Conservation (phyloP, 2,113 vertebrate genomes). For the Triplophysa rosa region DNA sequence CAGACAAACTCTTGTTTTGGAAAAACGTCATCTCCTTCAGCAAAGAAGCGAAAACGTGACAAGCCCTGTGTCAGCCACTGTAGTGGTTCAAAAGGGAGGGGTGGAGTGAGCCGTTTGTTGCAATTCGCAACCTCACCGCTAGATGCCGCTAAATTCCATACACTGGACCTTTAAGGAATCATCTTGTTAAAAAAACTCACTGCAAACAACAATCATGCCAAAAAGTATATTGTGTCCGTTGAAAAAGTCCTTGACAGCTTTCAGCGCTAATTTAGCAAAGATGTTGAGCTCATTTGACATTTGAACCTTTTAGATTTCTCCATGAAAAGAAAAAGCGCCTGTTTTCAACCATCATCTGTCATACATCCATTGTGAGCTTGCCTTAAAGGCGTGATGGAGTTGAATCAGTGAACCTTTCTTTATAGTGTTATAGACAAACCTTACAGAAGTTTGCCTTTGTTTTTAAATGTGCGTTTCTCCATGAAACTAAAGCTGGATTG, state of each 20-base stretch:
- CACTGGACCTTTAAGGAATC: no score
- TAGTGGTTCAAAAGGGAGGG: no score
- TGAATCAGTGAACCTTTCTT: conserved; percentile 3
- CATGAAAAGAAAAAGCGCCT: background rate
- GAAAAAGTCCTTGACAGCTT: background rate
- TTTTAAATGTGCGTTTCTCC: conserved; percentile 4
- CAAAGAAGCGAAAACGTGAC: no score
- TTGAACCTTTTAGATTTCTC: background rate
- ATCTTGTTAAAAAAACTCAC: no score
- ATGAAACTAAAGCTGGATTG: conserved; percentile 6
- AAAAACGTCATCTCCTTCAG: no score
- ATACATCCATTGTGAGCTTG: conserved; percentile 16
- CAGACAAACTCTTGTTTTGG: no score
- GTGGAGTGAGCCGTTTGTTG: no score
- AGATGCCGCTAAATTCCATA: no score
- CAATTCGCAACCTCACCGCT: no score
- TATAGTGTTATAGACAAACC: background rate
- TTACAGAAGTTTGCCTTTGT: conserved; percentile 9
- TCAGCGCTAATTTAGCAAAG: background rate
- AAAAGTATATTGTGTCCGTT: no score
- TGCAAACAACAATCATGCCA: background rate
- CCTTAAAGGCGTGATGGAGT: background rate
- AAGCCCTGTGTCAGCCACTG: no score
- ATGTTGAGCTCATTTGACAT: background rate
- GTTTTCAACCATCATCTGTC: background rate